These are phyloP conservation scores for Canis aureus DNA, from an alignment of 2,113 vertebrate genomes.

Conservation along the genomic window DNA sequence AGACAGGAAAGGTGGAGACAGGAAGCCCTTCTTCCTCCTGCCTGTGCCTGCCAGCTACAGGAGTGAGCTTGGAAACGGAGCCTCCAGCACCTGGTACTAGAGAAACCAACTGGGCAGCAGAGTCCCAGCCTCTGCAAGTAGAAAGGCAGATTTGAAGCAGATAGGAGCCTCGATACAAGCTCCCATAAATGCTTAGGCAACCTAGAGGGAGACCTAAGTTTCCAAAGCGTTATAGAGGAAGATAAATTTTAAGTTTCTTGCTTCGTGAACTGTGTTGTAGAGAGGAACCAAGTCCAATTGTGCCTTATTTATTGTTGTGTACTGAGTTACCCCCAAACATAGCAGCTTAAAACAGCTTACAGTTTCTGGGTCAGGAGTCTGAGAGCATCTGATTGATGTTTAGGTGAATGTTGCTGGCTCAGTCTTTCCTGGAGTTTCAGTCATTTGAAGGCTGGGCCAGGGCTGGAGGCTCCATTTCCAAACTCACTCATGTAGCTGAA, in stretches of 20 bases:
- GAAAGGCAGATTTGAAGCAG: background rate
- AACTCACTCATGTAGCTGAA: background rate
- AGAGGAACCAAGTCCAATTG: background rate
- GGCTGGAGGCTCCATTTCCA: background rate
- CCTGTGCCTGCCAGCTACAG: background rate
- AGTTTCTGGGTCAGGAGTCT: background rate
- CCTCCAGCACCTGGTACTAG: too few species aligned
- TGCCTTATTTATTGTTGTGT: background rate
- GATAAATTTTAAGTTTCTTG: background rate
- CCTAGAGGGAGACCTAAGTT: background rate
- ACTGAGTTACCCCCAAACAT: background rate
- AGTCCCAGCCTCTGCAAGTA: background rate
- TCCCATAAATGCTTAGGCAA: background rate
- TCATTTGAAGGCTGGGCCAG: background rate
- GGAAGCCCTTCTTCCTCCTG: background rate
- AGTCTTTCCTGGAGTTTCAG: too few species aligned
- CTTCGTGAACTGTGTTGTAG: background rate
- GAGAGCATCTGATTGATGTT: too few species aligned
- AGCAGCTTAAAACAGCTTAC: background rate
- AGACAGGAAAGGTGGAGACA: background rate
- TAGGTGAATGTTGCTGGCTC: background rate
- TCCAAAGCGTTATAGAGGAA: background rate
- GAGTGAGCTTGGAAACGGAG: too few species aligned
- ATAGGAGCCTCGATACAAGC: background rate
- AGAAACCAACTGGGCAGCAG: background rate